phyloP scores from a whole-genome alignment of 2,888 invertebrate species.

The Pollenia griseotomentosa region DNA sequence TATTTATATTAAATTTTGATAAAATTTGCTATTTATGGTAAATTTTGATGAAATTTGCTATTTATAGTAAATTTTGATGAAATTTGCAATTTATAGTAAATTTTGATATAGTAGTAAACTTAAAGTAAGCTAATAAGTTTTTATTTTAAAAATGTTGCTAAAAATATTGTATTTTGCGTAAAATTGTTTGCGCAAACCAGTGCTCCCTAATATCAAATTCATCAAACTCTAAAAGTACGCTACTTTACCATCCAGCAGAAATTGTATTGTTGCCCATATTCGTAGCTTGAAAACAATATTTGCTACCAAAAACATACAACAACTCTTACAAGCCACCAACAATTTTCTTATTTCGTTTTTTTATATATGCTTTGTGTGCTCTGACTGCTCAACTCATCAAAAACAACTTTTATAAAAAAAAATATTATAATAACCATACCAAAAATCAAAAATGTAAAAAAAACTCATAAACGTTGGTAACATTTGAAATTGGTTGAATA shows the following conservation, averaged over 20 bases:
- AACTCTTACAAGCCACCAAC: slow-evolving; percentile 37
- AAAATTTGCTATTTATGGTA: too few relatives aligned
- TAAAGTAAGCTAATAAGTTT: too few relatives aligned
- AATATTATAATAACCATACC: slow-evolving; percentile 21
- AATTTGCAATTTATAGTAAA: too few relatives aligned
- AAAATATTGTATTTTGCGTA: too few relatives aligned
- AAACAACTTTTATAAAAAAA: slow-evolving; percentile 43
- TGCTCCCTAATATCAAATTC: neutral
- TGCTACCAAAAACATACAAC: slow-evolving; percentile 1
- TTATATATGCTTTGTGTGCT: neutral
- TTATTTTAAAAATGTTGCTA: too few relatives aligned
- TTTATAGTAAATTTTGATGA: too few relatives aligned
- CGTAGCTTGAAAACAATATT: slow-evolving; percentile 29
- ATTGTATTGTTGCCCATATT: slow-evolving; percentile 33
- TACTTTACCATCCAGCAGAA: neutral
- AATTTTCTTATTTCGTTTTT: slow-evolving; percentile 27
- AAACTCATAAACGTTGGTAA: slow-evolving; percentile 22
- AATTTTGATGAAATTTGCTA: too few relatives aligned
- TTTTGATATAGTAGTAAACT: too few relatives aligned
- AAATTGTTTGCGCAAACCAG: neutral
- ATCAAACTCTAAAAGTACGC: neutral
- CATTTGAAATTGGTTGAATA: slow-evolving; percentile 24
- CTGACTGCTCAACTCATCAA: slow-evolving; percentile 31
- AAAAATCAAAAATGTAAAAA: slow-evolving; percentile 32
- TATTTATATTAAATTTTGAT: too few relatives aligned